Percentiles rank a stretch among this genome's conserved stretches.
Evolutionary conservation across 1,140 invertebrate species (phyloP).

Genomic region (Melitaea cinxia): DNA sequence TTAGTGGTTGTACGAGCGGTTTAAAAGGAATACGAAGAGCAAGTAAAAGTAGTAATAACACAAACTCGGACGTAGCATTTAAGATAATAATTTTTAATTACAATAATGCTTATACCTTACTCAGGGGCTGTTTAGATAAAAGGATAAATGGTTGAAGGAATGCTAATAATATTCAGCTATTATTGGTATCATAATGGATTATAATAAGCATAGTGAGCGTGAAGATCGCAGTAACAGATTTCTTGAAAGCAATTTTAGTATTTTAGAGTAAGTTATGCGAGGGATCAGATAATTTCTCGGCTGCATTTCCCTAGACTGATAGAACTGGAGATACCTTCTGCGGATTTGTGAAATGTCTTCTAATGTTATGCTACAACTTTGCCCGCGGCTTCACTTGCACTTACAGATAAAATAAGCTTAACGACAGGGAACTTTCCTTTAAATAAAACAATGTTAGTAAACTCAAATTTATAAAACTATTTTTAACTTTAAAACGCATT

Average conservation of each 20-base stretch:
- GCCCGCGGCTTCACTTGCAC: slow-evolving; percentile 13
- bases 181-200: slow-evolving; percentile 75
- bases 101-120: slow-evolving; percentile 39
- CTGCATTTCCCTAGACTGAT: slow-evolving; percentile 68
- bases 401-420: slow-evolving; percentile 11
- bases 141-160: slow-evolving; percentile 56
- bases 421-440: slow-evolving; percentile 7
- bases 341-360: slow-evolving; percentile 45
- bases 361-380: slow-evolving; percentile 34
- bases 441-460: background rate
- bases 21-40: background rate
- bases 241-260: slow-evolving; percentile 78
- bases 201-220: slow-evolving; percentile 75
- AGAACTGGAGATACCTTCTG: slow-evolving; percentile 53
- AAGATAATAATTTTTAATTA: slow-evolving; percentile 33
- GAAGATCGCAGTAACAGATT: slow-evolving; percentile 77
- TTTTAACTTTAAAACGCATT: no score
- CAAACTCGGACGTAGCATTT: slow-evolving; percentile 35
- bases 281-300: slow-evolving; percentile 73
- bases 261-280: slow-evolving; percentile 77
- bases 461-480: background rate
- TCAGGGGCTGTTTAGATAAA: slow-evolving; percentile 48
- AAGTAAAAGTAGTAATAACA: slow-evolving; percentile 34
- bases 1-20: no score
- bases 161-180: slow-evolving; percentile 74